Conservation (phyloP, 2,113 vertebrate species). For the Chionodraco myersi region DNA sequence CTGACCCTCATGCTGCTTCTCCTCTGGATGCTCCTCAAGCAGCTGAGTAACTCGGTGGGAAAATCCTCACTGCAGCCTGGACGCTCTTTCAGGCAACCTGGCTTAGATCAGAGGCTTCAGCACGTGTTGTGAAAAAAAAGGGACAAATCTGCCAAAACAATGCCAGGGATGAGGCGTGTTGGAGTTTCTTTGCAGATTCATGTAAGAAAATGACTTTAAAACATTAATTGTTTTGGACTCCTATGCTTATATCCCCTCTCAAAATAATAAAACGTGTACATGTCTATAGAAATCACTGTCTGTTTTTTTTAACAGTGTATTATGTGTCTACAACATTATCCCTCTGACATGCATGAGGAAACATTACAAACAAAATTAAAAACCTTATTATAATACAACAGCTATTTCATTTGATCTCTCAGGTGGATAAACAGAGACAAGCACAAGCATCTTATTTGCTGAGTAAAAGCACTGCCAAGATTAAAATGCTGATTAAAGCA, state of each 20-base stretch:
- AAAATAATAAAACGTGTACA: slow-evolving; percentile 51
- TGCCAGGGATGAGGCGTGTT: slow-evolving; percentile 39
- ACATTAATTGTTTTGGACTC: slow-evolving; percentile 30
- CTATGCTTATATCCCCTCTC: slow-evolving; percentile 35
- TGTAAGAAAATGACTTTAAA: slow-evolving; percentile 52
- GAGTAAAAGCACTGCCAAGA: slow-evolving; percentile 49
- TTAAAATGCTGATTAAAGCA: slow-evolving; percentile 70
- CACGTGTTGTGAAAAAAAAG: slow-evolving; percentile 73
- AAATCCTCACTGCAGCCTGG: slow-evolving; percentile 74
- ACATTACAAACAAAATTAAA: slow-evolving; percentile 33
- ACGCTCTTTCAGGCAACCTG: slow-evolving; percentile 82
- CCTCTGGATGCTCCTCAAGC: slow-evolving; percentile 89
- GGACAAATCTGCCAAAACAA: slow-evolving; percentile 28
- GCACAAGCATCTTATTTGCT: slow-evolving; percentile 38
- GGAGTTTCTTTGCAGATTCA: slow-evolving; percentile 36
- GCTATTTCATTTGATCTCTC: slow-evolving; percentile 30
- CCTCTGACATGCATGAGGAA: not conserved
- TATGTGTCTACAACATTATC: not conserved
- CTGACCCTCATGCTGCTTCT: slow-evolving; percentile 88
- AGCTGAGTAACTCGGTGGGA: slow-evolving; percentile 89
- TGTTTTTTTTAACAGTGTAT: slow-evolving; percentile 36
- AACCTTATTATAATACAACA: slow-evolving; percentile 24
- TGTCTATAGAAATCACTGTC: slow-evolving; percentile 26
- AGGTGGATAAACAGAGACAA: slow-evolving; percentile 23
- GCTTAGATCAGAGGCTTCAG: slow-evolving; percentile 74